phyloP scores from a whole-genome alignment of 2,113 vertebrate species.

The Rhinichthys klamathensis region DNA sequence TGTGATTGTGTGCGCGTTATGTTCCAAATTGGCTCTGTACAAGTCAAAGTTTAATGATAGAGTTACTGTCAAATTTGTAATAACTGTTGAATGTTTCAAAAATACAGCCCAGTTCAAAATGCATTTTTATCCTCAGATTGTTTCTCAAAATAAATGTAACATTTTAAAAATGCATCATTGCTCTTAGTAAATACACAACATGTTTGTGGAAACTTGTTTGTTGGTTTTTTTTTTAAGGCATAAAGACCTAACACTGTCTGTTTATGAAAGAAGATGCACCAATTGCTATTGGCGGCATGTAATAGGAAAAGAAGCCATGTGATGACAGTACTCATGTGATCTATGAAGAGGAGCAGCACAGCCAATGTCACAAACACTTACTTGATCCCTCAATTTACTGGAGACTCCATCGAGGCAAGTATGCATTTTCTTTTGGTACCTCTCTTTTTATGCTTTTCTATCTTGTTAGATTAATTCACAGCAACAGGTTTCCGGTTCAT shows the following conservation, averaged over 20 bases:
- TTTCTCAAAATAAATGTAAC: constrained; percentile 53
- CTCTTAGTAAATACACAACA: background rate
- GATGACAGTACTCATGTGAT: constrained; percentile 81
- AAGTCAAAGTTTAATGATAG: constrained; percentile 8
- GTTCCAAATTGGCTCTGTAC: constrained; percentile 25
- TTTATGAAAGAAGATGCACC: constrained; percentile 43
- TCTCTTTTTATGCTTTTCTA: background rate
- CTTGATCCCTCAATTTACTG: constrained; percentile 61
- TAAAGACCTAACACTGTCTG: constrained; percentile 1
- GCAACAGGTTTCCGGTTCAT: background rate
- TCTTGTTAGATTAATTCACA: background rate
- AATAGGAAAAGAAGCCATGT: constrained; percentile 70
- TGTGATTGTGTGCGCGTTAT: constrained; percentile 27
- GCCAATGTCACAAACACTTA: constrained; percentile 65
- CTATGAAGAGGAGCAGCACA: constrained; percentile 65
- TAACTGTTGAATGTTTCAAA: constrained; percentile 43
- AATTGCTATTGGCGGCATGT: constrained; percentile 55
- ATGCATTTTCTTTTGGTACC: background rate
- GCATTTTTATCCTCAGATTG: constrained; percentile 39
- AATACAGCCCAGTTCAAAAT: constrained; percentile 20
- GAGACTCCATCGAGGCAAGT: constrained; percentile 67
- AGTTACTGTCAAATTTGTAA: constrained; percentile 28
- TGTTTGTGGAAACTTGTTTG: constrained; percentile 1
- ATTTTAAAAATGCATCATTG: constrained; percentile 28
- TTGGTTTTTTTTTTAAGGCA: background rate